phyloP scores from a whole-genome alignment of 2,797 vertebrate genomes.

The Danionella dracula region DNA sequence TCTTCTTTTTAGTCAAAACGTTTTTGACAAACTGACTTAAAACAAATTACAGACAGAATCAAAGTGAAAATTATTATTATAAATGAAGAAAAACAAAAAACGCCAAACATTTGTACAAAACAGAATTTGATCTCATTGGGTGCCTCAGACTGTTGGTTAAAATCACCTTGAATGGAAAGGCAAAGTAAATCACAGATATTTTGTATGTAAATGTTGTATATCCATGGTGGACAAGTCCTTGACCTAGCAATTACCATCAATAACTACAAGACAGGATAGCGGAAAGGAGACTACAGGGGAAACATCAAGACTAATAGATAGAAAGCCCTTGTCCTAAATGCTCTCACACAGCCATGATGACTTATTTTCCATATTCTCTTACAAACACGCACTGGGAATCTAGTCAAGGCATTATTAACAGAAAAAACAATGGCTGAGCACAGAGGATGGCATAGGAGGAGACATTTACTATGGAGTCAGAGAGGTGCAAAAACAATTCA shows the following conservation, averaged over 20 bases:
- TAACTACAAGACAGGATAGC: background rate
- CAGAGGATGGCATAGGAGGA: background rate
- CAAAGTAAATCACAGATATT: background rate
- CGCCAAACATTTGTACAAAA: too few species aligned
- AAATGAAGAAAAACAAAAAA: too few species aligned
- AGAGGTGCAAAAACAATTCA: background rate
- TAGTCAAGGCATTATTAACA: slow-evolving; percentile 8
- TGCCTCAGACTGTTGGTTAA: background rate
- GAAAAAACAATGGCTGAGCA: background rate
- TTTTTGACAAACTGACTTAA: too few species aligned
- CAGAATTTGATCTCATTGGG: background rate
- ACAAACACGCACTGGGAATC: background rate
- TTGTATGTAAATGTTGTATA: background rate
- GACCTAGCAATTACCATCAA: background rate
- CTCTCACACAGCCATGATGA: background rate
- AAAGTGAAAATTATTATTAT: too few species aligned
- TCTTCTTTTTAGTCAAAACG: too few species aligned
- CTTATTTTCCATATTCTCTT: background rate
- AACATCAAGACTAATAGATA: background rate
- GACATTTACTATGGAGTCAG: background rate
- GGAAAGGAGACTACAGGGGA: background rate
- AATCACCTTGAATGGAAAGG: background rate
- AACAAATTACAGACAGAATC: too few species aligned
- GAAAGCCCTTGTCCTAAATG: slow-evolving; percentile 1
- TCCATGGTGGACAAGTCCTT: background rate